Evolutionary conservation across 1,140 invertebrate genomes (phyloP), one percentile per base, ranked within the genome.

Genomic region (Mamestra configurata): DNA sequence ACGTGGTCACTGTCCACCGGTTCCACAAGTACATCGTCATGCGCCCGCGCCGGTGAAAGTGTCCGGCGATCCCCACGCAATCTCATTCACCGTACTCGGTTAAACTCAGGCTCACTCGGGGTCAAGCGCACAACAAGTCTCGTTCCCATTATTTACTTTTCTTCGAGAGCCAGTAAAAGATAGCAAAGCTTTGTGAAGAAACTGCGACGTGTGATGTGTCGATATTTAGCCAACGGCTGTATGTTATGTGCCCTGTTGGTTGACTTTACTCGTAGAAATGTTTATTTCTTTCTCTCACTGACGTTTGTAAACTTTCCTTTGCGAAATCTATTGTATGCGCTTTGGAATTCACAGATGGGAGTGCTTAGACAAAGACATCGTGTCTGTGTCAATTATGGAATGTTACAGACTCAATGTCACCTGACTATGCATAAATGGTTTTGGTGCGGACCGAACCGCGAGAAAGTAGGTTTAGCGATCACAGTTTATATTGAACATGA

Each of bases 61-160:
- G 83, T 80, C 80, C 61, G 80, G 81, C 79, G 79, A 81, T 78
- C 61, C 70, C 82, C 27, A 72, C 70, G 85, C 82, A 84, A 84
- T 83, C 77, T 84, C 75, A 82, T 88, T 83, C 82, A 76, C 57
- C 59, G 55, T 40, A 61, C 80, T 84, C 84, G 71, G 83, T 15
- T 59, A 49, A n/a, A 49, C 15, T 31, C 27, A 5, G 27, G 46
- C 46, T 27, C 13, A 59, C 55, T 84, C 31, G 90, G 88, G 91
- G 91, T 93, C 89, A 93, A 88, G 79, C 84, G 79, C 79, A 85
- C 24, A 92, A 89, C 90, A 87, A 85, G 92, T 93, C 88, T 84
- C 81, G 82, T 89, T 89, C 81, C 79, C 72, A 84, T 84, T 83
- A 87, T 89, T 92, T 90, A 90, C 88, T 83, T 91, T 91, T 90